Evolutionary conservation across 2,797 vertebrate species (phyloP).

Genomic region (Ara ararauna): DNA sequence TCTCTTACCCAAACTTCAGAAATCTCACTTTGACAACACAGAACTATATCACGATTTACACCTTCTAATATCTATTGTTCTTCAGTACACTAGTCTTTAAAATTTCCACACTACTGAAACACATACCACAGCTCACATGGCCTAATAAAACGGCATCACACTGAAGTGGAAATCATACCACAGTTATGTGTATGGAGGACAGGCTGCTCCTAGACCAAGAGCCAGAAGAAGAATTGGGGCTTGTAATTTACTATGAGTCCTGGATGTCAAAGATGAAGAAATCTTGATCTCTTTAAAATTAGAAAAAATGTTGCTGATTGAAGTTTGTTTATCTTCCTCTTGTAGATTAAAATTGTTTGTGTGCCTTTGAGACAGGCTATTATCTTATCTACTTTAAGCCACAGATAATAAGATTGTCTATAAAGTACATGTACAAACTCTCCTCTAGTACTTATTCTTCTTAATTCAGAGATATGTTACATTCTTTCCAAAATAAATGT

Average conservation of each 20-base stretch:
- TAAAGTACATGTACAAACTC: neutral
- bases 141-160: neutral
- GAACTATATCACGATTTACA: neutral
- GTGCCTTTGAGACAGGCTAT: neutral
- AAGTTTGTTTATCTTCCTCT: constrained; percentile 10
- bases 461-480: neutral
- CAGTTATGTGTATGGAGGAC: neutral
- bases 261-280: neutral
- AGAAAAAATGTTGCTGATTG: neutral
- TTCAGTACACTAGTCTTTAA: neutral
- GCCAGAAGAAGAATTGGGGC: neutral
- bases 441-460: neutral
- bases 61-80: neutral
- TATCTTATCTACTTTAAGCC: constrained; percentile 2
- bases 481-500: neutral
- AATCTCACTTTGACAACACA: neutral
- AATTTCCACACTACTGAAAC: neutral
- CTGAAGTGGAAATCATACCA: neutral
- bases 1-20: neutral
- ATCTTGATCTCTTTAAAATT: neutral
- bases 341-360: neutral
- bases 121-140: neutral
- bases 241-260: neutral
- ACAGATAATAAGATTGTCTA: neutral
- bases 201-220: neutral